A percentile compares a stretch with the other conserved stretches of the same genome.
Conservation (phyloP, 2,888 invertebrate species). For the Xestia ashworthii region DNA sequence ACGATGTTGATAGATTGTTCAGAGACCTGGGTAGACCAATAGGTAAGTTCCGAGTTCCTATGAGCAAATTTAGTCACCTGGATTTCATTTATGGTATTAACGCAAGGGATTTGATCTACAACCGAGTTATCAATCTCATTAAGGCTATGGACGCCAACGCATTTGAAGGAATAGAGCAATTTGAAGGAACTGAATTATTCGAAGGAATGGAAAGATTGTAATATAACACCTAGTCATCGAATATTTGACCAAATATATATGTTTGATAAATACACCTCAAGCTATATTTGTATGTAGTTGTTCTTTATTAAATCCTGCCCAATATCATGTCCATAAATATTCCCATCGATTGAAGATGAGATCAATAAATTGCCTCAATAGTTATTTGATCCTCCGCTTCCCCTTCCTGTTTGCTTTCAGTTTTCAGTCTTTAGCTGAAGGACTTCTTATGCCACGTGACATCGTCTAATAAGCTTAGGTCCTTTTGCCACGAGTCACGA, state of each 20-base stretch:
- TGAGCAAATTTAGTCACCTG: conserved; percentile 92
- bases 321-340: background rate
- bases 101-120: conserved; percentile 90
- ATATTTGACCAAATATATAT: background rate
- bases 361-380: background rate
- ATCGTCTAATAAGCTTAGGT: background rate
- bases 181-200: conserved; percentile 9
- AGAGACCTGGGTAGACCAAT: conserved; percentile 89
- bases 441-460: background rate
- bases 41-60: conserved; percentile 90
- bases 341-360: background rate
- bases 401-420: background rate
- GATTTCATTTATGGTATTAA: conserved; percentile 93
- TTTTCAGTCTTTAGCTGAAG: background rate
- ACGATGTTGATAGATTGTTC: conserved; percentile 90
- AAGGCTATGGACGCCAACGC: conserved; percentile 76
- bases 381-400: background rate
- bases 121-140: conserved; percentile 90
- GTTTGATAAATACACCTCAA: conserved; percentile 22
- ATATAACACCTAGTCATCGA: conserved; percentile 3
- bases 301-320: background rate
- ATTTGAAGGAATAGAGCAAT: conserved; percentile 35
- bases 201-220: conserved; percentile 12
- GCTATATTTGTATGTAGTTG: background rate
- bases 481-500: background rate